phyloP scores from a whole-genome alignment of 2,113 vertebrate species.

The Elephas maximus region DNA sequence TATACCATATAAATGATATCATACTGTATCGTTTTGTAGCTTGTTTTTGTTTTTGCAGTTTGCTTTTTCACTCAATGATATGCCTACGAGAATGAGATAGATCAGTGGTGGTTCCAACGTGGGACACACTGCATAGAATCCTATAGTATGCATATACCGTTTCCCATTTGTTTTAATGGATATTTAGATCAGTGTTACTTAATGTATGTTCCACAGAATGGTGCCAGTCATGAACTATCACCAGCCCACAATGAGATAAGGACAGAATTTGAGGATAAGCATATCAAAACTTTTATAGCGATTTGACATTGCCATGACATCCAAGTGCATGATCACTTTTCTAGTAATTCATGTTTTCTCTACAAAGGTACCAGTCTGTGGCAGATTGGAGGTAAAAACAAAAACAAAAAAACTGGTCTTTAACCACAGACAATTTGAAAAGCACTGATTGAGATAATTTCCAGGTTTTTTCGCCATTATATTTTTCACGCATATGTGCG shows the following conservation, averaged over 20 bases:
- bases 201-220: background rate
- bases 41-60: constrained; percentile 17
- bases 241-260: no score
- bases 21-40: background rate
- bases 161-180: constrained; percentile 25
- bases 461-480: no score
- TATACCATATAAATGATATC: background rate
- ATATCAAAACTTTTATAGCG: no score
- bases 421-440: no score
- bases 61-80: background rate
- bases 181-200: constrained; percentile 19
- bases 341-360: background rate
- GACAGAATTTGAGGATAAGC: no score
- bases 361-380: background rate
- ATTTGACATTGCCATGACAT: background rate
- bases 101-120: no score
- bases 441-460: no score
- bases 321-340: constrained; percentile 21
- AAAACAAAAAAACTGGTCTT: no score
- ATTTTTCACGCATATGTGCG: no score
- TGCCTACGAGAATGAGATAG: background rate
- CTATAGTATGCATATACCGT: background rate
- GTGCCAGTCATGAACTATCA: background rate
- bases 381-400: no score
- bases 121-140: background rate